phyloP scores from a whole-genome alignment of 2,113 vertebrate species.

The Syrrhaptes paradoxus region DNA sequence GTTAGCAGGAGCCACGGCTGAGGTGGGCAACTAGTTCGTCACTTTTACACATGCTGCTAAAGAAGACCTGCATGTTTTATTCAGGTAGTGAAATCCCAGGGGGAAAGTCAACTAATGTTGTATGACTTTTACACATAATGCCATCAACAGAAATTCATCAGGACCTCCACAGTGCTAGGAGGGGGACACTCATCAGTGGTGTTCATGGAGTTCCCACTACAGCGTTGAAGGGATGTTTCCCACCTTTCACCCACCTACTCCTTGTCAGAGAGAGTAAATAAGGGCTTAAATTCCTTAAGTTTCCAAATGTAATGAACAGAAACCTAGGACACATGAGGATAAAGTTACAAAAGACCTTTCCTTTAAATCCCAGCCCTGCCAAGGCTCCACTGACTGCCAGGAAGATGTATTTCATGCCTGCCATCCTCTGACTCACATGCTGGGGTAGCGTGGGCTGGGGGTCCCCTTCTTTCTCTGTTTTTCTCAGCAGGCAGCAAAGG shows the following conservation, averaged over 20 bases:
- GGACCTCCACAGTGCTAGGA: background rate
- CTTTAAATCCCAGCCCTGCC: background rate
- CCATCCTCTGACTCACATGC: background rate
- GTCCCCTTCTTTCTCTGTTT: background rate
- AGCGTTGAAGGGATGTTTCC: background rate
- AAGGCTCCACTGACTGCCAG: background rate
- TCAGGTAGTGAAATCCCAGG: background rate
- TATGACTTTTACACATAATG: background rate
- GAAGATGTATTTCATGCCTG: background rate
- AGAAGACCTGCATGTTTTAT: background rate
- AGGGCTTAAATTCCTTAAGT: background rate
- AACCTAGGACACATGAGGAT: background rate
- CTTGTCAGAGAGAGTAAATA: rapidly evolving
- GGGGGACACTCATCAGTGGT: background rate
- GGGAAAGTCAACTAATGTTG: background rate
- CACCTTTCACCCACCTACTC: background rate
- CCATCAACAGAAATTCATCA: background rate
- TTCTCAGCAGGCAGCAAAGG: background rate
- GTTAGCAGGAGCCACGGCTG: background rate
- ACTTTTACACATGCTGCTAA: background rate
- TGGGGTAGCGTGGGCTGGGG: background rate
- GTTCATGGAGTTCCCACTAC: background rate
- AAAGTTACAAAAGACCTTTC: background rate
- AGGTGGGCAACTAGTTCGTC: background rate
- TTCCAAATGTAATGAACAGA: background rate